Base-by-base conservation (phyloP, 35 echinoderm and acorn worm genomes). In the Chiridota heheva region DNA sequence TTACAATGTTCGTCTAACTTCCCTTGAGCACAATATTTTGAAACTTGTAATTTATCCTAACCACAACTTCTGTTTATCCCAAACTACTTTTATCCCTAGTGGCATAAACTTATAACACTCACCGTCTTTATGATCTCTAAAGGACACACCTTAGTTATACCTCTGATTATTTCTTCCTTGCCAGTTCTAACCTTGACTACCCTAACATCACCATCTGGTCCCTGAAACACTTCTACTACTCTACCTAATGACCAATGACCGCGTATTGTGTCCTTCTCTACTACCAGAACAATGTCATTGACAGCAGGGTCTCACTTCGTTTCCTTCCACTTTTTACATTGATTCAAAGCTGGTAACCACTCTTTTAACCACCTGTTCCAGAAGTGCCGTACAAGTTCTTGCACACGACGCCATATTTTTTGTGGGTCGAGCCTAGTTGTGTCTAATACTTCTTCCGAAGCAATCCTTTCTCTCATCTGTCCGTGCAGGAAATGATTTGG, bases 171-270 rank as follows among this genome's bases (percentile, higher is more conserved):
- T 12, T 72, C 41, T 42, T 27, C 41, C 40, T 45, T 72, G n/a
- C 8, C 68, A 2, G 8, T 72, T 26, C 68, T 45, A 0, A 72
- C 17, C 35, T 44, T 67, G 1, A 63, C 18, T 16, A 82, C 80
- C 64, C 80, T 29, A 40, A 82, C 63, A 69, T 69, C 63, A 17
- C 55, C 55, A 67, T 82, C 63, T 20, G 63, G 26, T 36, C 80
- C 63, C 6, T 62, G 80, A 51, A 22, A 58, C 0, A 82, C 63
- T n/a, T 82, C 31, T 2, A 69, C 2, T 17, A 70, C 36, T 36
- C 64, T 82, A 36, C 42, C 80, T 2, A 82, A 37, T 27, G 80
- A 39, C 42, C 63, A 82, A 8, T 70, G 2, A 0, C 80, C 60
- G 2, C 63, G 0, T 13, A 37, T 3, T 5, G 24, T 85, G 7